Evolutionary conservation across 2,888 invertebrate genomes (phyloP).

Genomic region (Chalcis sispes): DNA sequence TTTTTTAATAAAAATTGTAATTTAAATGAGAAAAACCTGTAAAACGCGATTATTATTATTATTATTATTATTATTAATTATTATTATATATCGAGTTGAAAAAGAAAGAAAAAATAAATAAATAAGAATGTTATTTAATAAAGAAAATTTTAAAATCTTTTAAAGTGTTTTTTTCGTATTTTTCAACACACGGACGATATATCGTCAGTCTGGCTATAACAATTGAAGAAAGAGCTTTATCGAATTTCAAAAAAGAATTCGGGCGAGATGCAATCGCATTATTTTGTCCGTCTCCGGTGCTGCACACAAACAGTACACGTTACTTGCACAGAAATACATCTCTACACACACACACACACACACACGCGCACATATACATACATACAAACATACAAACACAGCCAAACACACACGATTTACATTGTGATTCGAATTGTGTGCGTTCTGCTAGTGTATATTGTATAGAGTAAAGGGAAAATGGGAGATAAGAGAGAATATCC

Average conservation of each 20-base stretch:
- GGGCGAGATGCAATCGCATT: conserved; percentile 43
- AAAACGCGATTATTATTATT: conserved; percentile 26
- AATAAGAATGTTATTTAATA: conserved; percentile 49
- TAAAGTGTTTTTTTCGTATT: conserved; percentile 45
- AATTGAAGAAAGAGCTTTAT: conserved; percentile 28
- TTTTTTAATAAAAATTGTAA: too few species aligned
- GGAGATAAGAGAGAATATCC: conserved; percentile 13
- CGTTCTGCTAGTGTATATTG: conserved; percentile 41
- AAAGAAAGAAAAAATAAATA: conserved; percentile 16
- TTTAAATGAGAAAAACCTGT: conserved; percentile 34
- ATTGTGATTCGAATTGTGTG: conserved; percentile 47
- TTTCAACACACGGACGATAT: background rate
- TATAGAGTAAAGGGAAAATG: conserved; percentile 6
- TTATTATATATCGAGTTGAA: conserved; percentile 40
- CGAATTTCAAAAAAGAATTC: conserved; percentile 12
- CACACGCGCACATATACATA: conserved; percentile 20
- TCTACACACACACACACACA: conserved; percentile 20
- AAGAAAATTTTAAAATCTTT: conserved; percentile 47
- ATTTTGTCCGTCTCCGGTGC: conserved; percentile 57
- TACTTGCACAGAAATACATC: too few species aligned
- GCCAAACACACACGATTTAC: conserved; percentile 3
- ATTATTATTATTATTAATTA: too few species aligned
- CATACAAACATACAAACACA: conserved; percentile 10
- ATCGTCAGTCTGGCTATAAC: conserved; percentile 6
- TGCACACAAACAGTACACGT: too few species aligned